phyloP scores from a whole-genome alignment of 2,888 invertebrate species.

The Microdon myrmicae region DNA sequence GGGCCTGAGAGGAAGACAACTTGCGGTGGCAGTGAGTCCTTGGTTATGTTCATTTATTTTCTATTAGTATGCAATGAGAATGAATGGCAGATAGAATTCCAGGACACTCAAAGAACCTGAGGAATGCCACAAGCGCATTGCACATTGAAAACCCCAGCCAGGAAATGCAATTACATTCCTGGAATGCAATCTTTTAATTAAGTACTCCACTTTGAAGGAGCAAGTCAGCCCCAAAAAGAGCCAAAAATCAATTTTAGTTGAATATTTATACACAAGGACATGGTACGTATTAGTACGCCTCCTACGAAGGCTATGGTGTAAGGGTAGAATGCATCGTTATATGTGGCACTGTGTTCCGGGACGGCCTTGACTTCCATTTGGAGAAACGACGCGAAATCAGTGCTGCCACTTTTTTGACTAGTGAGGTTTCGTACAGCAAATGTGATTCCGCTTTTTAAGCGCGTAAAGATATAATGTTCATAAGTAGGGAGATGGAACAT shows the following conservation, averaged over 20 bases:
- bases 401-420: slow-evolving; percentile 33
- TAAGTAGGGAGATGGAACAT: too few relatives aligned
- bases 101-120: too few relatives aligned
- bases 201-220: slow-evolving; percentile 8
- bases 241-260: slow-evolving; percentile 18
- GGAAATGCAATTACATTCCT: slow-evolving; percentile 3
- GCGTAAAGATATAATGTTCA: too few relatives aligned
- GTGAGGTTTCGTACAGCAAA: too few relatives aligned
- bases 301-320: slow-evolving; percentile 10
- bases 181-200: slow-evolving; percentile 2
- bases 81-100: slow-evolving; percentile 1
- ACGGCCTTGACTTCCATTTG: too few relatives aligned
- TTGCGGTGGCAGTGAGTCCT: too few relatives aligned
- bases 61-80: slow-evolving; percentile 19
- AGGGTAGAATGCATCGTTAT: too few relatives aligned
- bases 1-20: slow-evolving; percentile 4
- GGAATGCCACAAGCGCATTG: not conserved
- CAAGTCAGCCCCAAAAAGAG: not conserved
- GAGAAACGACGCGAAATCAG: slow-evolving; percentile 3
- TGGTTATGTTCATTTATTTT: slow-evolving; percentile 17
- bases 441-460: too few relatives aligned
- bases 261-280: slow-evolving; percentile 26
- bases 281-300: slow-evolving; percentile 11
- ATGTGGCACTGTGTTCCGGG: too few relatives aligned
- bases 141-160: not conserved